A percentile compares a stretch with the other conserved stretches of the same genome.
Conservation (phyloP, 2,888 invertebrate species). For the Eristalis pertinax region DNA sequence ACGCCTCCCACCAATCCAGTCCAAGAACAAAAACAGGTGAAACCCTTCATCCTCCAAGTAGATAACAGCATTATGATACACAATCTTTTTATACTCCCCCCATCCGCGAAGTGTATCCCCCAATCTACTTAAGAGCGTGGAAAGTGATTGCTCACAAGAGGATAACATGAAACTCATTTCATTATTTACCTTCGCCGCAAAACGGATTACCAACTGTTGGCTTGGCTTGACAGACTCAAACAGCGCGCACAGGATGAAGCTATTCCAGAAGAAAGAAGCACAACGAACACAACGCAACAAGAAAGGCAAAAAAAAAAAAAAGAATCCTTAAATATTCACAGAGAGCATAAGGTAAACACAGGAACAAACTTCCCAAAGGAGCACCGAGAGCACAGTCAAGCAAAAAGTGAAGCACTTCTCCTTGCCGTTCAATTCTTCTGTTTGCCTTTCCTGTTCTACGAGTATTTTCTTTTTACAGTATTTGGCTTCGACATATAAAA, state of each 20-base stretch:
- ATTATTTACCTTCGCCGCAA: conserved; percentile 72
- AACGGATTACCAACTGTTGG: conserved; percentile 72
- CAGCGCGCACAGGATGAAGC: conserved; percentile 34
- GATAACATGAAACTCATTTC: conserved; percentile 72
- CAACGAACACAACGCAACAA: neutral
- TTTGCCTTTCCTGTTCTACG: conserved; percentile 53
- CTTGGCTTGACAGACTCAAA: conserved; percentile 50
- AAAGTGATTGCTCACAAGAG: conserved; percentile 73
- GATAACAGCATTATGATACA: conserved; percentile 66
- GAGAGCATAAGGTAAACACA: conserved; percentile 72
- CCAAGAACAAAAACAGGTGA: conserved; percentile 49
- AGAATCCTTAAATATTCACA: conserved; percentile 68
- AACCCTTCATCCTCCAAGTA: conserved; percentile 41
- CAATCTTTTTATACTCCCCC: neutral
- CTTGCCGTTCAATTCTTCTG: conserved; percentile 32
- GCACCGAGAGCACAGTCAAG: conserved; percentile 38
- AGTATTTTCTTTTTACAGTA: conserved; percentile 47
- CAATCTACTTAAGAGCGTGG: conserved; percentile 71
- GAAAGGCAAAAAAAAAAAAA: neutral
- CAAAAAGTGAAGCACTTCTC: conserved; percentile 14
- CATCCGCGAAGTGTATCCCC: conserved; percentile 63
- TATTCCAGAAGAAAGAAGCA: conserved; percentile 20
- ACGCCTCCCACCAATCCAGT: neutral
- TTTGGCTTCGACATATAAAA: conserved; percentile 53
- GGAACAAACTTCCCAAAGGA: conserved; percentile 68